phyloP scores from a whole-genome alignment of 2,797 vertebrate species.

The Rhynchonycteris naso region DNA sequence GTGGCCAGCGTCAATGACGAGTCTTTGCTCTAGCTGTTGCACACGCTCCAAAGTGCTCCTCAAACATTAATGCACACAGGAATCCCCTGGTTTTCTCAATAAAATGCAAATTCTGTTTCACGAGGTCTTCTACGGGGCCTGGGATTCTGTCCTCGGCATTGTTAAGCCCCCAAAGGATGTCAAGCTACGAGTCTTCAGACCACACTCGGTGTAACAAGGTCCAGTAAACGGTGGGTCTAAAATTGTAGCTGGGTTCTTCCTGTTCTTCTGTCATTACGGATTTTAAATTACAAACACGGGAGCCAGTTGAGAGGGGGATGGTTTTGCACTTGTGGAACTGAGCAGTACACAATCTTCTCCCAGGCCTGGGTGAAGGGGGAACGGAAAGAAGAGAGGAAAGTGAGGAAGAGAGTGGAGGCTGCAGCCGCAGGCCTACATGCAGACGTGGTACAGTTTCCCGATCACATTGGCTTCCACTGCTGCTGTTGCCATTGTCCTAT shows the following conservation, averaged over 20 bases:
- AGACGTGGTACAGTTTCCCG: background rate
- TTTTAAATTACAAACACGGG: background rate
- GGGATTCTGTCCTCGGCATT: background rate
- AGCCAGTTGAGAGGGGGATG: background rate
- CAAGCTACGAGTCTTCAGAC: background rate
- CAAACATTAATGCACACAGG: background rate
- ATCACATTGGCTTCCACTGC: fast-evolving
- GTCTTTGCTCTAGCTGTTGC: background rate
- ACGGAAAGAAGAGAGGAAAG: background rate
- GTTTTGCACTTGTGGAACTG: background rate
- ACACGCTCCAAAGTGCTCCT: background rate
- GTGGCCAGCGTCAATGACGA: background rate
- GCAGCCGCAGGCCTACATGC: fast-evolving
- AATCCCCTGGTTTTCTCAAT: no score
- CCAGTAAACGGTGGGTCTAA: background rate
- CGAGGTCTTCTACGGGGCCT: background rate
- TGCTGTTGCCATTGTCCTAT: fast-evolving
- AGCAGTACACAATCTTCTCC: background rate
- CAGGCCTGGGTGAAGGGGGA: fast-evolving
- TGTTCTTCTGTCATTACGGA: background rate
- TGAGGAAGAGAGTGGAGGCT: background rate
- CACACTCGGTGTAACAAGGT: background rate
- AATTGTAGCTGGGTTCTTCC: background rate
- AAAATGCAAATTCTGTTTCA: background rate
- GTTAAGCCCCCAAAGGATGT: background rate